Conservation (phyloP, 1,140 invertebrate genomes). For the Drosophila yakuba region DNA sequence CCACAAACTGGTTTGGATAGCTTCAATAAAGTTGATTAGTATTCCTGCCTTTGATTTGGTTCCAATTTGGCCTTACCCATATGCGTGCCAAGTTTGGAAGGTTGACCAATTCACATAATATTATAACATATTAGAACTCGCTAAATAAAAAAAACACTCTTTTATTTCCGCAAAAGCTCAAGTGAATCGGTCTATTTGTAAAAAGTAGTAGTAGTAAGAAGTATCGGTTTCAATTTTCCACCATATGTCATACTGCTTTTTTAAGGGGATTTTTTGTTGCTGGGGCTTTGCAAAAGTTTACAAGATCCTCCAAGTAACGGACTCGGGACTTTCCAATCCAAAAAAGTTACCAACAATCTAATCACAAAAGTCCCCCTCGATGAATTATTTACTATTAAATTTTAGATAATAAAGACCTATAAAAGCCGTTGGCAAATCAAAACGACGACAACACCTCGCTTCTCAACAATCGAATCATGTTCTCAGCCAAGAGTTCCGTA, state of each 20-base stretch:
- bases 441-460: constrained; percentile 3
- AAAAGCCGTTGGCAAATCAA: constrained; percentile 1
- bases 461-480: constrained; percentile 30
- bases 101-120: not conserved
- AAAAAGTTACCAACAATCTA: constrained; percentile 9
- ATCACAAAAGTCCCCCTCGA: constrained; percentile 13
- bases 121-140: not conserved
- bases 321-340: constrained; percentile 1
- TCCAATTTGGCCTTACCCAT: constrained; percentile 3
- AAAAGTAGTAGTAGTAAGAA: no score
- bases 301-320: not conserved
- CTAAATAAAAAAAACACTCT: no score
- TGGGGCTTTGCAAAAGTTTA: not conserved
- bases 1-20: constrained; percentile 24
- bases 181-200: no score
- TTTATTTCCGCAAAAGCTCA: not conserved
- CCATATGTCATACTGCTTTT: not conserved
- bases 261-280: not conserved
- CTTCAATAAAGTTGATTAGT: constrained; percentile 29
- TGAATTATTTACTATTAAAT: not conserved
- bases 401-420: constrained; percentile 6
- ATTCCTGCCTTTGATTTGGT: not conserved
- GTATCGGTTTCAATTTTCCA: no score
- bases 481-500: constrained; percentile 7
- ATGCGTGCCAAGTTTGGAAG: constrained; percentile 11